phyloP scores from a whole-genome alignment of 2,888 invertebrate species.

The Meiosimyza decipiens region DNA sequence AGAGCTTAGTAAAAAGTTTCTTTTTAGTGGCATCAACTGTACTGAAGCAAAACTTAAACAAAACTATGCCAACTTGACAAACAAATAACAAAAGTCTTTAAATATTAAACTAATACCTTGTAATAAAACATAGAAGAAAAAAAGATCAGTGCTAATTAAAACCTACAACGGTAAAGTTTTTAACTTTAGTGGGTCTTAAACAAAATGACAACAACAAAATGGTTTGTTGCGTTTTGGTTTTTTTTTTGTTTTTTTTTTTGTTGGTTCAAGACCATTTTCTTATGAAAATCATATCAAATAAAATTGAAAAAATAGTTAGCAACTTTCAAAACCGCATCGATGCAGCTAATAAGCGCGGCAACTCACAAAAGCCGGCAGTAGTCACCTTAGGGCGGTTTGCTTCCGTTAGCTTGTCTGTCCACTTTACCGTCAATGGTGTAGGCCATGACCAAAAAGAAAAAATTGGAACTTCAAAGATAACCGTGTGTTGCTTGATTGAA shows the following conservation, averaged over 20 bases:
- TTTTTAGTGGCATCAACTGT: background rate
- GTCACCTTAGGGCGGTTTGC: conserved; percentile 2
- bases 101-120: background rate
- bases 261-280: too few species aligned
- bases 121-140: background rate
- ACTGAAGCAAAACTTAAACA: background rate
- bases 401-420: background rate
- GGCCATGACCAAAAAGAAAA: too few species aligned
- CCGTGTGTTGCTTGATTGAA: too few species aligned
- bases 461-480: too few species aligned
- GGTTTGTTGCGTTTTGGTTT: background rate
- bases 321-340: conserved; percentile 7
- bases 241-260: too few species aligned
- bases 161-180: background rate
- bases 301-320: background rate
- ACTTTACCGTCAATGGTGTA: too few species aligned
- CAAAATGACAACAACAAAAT: background rate
- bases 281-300: too few species aligned
- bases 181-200: background rate
- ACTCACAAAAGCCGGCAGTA: background rate
- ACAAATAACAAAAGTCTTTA: background rate
- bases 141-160: background rate
- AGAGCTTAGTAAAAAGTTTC: background rate
- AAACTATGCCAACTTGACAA: background rate
- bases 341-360: background rate